Conservation (phyloP, 2,113 vertebrate genomes). For the Siniperca chuatsi region DNA sequence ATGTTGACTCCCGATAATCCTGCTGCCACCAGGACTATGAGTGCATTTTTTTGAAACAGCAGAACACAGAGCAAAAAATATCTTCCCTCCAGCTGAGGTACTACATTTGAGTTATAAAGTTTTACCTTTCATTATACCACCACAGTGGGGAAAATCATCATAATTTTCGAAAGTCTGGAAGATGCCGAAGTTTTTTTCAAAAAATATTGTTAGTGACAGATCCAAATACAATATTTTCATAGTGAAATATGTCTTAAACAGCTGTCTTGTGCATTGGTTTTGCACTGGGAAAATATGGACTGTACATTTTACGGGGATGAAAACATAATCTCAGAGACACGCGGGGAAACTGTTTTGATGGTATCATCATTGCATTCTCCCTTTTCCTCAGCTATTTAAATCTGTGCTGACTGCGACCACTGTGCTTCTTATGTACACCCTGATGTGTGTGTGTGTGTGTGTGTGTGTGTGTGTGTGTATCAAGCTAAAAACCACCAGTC, state of each 20-base stretch:
- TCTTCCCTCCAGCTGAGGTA: neutral
- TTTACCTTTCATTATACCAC: neutral
- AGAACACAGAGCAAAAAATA: neutral
- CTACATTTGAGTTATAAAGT: neutral
- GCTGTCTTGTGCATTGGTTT: neutral
- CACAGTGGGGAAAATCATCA: neutral
- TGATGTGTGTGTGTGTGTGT: neutral
- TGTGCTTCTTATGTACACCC: neutral
- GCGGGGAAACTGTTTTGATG: neutral
- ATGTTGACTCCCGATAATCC: neutral
- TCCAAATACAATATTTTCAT: neutral
- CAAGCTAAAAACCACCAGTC: neutral
- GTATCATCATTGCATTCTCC: neutral
- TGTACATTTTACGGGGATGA: neutral
- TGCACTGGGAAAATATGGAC: neutral
- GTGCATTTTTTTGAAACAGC: neutral
- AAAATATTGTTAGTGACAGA: neutral
- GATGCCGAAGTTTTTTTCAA: neutral
- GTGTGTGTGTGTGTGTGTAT: neutral
- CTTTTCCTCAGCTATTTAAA: neutral
- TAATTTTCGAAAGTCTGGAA: neutral
- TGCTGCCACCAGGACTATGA: too few relatives aligned
- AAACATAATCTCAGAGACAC: neutral
- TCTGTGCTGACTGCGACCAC: slow-evolving; percentile 19
- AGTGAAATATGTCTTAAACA: neutral